Evolutionary conservation across 2,113 vertebrate genomes (phyloP).

Genomic region (Lucifuga dentata): DNA sequence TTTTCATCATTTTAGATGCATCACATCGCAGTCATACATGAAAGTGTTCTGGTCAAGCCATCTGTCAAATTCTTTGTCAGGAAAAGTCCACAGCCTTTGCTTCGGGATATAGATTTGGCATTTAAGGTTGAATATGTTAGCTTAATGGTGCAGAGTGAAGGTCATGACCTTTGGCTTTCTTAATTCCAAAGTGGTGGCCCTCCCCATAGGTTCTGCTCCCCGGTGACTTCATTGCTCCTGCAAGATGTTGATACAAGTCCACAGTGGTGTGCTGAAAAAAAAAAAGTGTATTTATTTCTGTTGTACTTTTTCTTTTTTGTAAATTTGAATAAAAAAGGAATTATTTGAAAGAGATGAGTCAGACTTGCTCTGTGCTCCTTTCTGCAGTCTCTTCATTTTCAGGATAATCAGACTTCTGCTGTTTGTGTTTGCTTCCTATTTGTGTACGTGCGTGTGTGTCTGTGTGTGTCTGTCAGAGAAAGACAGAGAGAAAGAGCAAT

Average conservation of each 20-base stretch:
- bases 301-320: constrained; percentile 84
- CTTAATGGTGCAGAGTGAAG: constrained; percentile 18
- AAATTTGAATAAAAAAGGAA: constrained; percentile 84
- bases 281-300: constrained; percentile 82
- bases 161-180: constrained; percentile 12
- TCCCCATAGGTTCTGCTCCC: constrained; percentile 51
- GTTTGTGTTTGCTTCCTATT: constrained; percentile 13
- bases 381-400: constrained; percentile 28
- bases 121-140: background rate
- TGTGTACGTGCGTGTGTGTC: constrained; percentile 17
- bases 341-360: constrained; percentile 75
- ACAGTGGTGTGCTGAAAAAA: constrained; percentile 71
- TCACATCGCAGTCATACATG: background rate
- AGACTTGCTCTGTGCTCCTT: constrained; percentile 46
- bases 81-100: no score
- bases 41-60: constrained; percentile 25
- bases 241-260: constrained; percentile 71
- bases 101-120: background rate
- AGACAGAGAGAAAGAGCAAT: constrained; percentile 34
- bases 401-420: constrained; percentile 54
- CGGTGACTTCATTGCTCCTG: constrained; percentile 52
- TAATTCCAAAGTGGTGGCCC: no score
- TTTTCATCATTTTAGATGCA: constrained; percentile 5
- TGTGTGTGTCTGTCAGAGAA: constrained; percentile 5
- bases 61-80: constrained; percentile 24